These are phyloP conservation scores for Tipula lateralis DNA, from an alignment of 2,888 invertebrate genomes.

Conservation along the genomic window DNA sequence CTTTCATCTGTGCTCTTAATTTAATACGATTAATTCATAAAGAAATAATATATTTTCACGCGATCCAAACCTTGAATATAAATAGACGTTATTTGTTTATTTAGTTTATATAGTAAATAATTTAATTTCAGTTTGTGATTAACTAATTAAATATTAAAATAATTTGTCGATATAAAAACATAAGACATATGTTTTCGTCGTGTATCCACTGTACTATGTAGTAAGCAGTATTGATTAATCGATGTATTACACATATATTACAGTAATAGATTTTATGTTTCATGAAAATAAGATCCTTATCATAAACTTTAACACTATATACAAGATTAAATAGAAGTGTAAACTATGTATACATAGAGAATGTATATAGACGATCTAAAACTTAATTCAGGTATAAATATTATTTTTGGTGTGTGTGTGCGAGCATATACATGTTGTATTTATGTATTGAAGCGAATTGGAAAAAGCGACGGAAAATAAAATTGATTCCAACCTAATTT, in stretches of 20 bases:
- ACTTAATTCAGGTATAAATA: background rate
- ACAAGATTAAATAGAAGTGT: background rate
- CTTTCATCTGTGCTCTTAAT: background rate
- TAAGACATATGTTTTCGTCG: no score
- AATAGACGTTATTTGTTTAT: background rate
- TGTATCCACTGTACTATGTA: no score
- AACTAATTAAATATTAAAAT: no score
- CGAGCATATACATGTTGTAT: background rate
- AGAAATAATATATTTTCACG: background rate
- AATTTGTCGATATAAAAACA: background rate
- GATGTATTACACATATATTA: no score
- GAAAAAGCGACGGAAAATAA: background rate
- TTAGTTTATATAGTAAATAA: background rate
- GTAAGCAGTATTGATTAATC: no score
- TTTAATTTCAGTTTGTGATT: background rate
- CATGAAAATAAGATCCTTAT: background rate
- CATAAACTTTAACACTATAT: background rate
- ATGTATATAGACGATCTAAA: background rate
- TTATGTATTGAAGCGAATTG: background rate
- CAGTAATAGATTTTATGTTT: background rate
- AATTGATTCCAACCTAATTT: conserved; percentile 1
- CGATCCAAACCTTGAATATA: background rate
- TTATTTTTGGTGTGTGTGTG: no score
- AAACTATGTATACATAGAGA: no score
- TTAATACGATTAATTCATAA: background rate